phyloP scores from a whole-genome alignment of 2,888 invertebrate species.

The Spicauda simplicius region DNA sequence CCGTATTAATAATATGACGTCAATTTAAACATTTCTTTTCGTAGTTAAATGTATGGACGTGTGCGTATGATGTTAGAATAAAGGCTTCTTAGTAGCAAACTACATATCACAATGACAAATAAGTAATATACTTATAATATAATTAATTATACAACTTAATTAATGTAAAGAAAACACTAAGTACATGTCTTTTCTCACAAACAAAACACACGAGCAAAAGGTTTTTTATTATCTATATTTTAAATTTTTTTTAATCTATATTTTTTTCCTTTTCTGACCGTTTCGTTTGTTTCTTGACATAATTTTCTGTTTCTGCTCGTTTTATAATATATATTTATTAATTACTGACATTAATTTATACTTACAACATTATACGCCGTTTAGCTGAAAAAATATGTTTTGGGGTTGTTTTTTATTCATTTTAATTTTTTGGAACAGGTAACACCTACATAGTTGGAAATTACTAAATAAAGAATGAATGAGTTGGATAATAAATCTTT shows the following conservation, averaged over 20 bases:
- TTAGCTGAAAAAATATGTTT: conserved; percentile 28
- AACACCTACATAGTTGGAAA: too few species aligned
- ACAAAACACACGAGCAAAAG: conserved; percentile 11
- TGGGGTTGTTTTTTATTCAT: not conserved
- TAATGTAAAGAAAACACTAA: conserved; percentile 36
- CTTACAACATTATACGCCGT: conserved; percentile 31
- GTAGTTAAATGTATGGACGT: conserved; percentile 33
- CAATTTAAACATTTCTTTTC: conserved; percentile 35
- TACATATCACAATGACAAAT: conserved; percentile 82
- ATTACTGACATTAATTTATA: conserved; percentile 28
- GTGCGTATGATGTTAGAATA: conserved; percentile 44
- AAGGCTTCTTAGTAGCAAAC: conserved; percentile 58
- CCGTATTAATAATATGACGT: conserved; percentile 39
- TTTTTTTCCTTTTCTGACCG: conserved; percentile 6
- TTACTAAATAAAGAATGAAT: too few species aligned
- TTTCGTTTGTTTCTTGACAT: conserved; percentile 17
- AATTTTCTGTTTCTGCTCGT: conserved; percentile 29
- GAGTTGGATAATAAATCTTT: too few species aligned
- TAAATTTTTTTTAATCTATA: conserved; percentile 4
- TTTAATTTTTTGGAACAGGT: not conserved
- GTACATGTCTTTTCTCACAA: conserved; percentile 51
- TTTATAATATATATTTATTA: conserved; percentile 6
- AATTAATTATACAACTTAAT: conserved; percentile 14
- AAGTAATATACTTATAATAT: conserved; percentile 50
- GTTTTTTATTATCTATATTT: conserved; percentile 13